These are phyloP conservation scores for Dendrocopos noguchii DNA, from an alignment of 2,113 vertebrate species.

Conservation along the genomic window DNA sequence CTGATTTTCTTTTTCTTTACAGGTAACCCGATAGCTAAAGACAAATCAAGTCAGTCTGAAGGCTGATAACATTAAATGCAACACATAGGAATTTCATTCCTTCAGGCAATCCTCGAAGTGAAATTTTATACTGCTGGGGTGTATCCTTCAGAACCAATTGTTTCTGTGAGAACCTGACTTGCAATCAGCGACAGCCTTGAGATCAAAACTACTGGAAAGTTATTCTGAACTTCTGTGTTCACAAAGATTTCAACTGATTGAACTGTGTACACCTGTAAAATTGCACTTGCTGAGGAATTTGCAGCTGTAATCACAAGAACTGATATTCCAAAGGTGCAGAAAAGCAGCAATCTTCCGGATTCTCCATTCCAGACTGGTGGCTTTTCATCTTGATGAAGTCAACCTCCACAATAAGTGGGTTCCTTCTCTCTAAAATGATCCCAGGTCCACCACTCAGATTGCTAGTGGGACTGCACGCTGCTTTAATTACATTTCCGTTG, in stretches of 20 bases:
- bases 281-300: conserved; percentile 61
- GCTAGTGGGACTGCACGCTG: conserved; percentile 56
- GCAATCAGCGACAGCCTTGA: conserved; percentile 52
- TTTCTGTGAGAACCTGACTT: conserved; percentile 62
- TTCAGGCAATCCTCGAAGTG: conserved; percentile 58
- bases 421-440: conserved; percentile 46
- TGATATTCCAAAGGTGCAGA: conserved; percentile 41
- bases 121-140: conserved; percentile 67
- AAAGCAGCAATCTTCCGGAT: conserved; percentile 30
- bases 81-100: conserved; percentile 50
- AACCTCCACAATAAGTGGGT: conserved; percentile 37
- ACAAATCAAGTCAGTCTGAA: conserved; percentile 68
- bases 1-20: conserved; percentile 71
- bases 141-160: conserved; percentile 45
- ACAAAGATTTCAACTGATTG: conserved; percentile 59
- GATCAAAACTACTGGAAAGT: conserved; percentile 65
- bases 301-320: conserved; percentile 32
- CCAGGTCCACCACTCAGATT: conserved; percentile 29
- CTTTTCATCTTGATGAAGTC: conserved; percentile 62
- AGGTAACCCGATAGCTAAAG: conserved; percentile 82
- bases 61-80: conserved; percentile 49
- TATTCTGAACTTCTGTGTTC: conserved; percentile 62
- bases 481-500: conserved; percentile 72
- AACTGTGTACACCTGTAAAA: conserved; percentile 66
- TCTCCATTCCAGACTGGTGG: conserved; percentile 30